phyloP scores from a whole-genome alignment of 2,888 invertebrate genomes.

The Pterostichus madidus region DNA sequence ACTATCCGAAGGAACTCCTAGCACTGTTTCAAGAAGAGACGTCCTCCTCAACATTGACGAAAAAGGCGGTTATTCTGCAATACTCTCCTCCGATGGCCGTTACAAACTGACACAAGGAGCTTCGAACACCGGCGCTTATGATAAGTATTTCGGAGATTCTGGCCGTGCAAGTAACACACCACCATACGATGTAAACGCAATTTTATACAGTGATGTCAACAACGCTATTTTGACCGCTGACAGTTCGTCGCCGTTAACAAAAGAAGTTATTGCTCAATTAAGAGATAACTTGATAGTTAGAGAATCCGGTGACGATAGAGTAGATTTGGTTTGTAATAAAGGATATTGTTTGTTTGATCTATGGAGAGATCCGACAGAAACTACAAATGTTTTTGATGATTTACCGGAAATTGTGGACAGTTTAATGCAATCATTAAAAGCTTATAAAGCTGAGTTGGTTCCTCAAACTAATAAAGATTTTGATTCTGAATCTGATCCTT shows the following conservation, averaged over 20 bases:
- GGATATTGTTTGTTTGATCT: conserved; percentile 68
- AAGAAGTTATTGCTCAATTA: background rate
- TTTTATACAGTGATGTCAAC: conserved; percentile 64
- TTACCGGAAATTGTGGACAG: conserved; percentile 58
- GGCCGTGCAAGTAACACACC: conserved; percentile 41
- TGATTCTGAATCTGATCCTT: conserved; percentile 64
- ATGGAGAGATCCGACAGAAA: conserved; percentile 68
- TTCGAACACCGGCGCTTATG: background rate
- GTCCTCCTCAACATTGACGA: conserved; percentile 75
- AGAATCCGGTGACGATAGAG: conserved; percentile 14
- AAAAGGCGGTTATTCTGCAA: conserved; percentile 74
- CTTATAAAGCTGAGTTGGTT: conserved; percentile 56
- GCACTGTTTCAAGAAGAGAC: conserved; percentile 67
- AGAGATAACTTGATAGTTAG: conserved; percentile 10
- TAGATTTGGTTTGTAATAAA: conserved; percentile 20
- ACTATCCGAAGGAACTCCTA: conserved; percentile 70
- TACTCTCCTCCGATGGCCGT: conserved; percentile 72
- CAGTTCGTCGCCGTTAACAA: conserved; percentile 5
- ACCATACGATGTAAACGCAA: conserved; percentile 45
- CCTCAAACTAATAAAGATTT: conserved; percentile 64
- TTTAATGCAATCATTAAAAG: conserved; percentile 63
- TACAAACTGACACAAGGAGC: conserved; percentile 74
- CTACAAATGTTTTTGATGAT: conserved; percentile 57
- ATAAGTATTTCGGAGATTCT: conserved; percentile 41
- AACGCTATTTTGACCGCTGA: conserved; percentile 14